Conservation (phyloP, 2,113 vertebrate species). For the Nothocercus nigrocapillus region DNA sequence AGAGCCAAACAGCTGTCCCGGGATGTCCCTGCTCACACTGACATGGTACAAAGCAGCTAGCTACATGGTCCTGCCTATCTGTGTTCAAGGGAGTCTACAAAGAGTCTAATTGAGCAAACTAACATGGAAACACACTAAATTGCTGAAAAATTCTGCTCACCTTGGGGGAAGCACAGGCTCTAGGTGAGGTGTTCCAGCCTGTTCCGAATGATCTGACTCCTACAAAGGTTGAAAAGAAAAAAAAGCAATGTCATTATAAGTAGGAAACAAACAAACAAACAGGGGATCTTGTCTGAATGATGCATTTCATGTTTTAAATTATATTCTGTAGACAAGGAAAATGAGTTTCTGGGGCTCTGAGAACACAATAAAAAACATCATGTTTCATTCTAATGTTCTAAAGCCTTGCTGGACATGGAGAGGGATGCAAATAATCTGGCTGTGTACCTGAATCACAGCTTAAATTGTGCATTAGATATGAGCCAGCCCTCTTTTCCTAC, state of each 20-base stretch:
- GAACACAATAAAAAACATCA: not conserved
- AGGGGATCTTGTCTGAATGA: not conserved
- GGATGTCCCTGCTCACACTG: conserved; percentile 1
- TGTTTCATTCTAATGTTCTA: not conserved
- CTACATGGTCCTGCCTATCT: not conserved
- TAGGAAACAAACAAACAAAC: not conserved
- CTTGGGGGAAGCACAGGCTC: conserved; percentile 81
- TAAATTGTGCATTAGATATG: not conserved
- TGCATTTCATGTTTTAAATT: not conserved
- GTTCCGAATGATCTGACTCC: conserved; percentile 71
- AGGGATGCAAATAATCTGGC: not conserved
- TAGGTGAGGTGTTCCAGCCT: conserved; percentile 37
- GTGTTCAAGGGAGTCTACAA: not conserved
- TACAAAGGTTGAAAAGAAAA: conserved; percentile 63
- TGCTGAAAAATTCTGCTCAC: conserved; percentile 70
- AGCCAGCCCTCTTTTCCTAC: not conserved
- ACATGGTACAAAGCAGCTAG: not conserved
- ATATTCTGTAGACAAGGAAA: not conserved
- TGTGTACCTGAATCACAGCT: not conserved
- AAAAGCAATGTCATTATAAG: not conserved
- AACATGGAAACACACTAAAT: not conserved
- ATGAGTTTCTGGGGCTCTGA: not conserved
- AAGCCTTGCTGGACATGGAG: not conserved
- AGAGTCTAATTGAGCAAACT: not conserved
- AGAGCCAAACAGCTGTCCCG: conserved; percentile 47